Base-by-base conservation (phyloP, 2,797 vertebrate species). In the Pogoniulus pusillus region DNA sequence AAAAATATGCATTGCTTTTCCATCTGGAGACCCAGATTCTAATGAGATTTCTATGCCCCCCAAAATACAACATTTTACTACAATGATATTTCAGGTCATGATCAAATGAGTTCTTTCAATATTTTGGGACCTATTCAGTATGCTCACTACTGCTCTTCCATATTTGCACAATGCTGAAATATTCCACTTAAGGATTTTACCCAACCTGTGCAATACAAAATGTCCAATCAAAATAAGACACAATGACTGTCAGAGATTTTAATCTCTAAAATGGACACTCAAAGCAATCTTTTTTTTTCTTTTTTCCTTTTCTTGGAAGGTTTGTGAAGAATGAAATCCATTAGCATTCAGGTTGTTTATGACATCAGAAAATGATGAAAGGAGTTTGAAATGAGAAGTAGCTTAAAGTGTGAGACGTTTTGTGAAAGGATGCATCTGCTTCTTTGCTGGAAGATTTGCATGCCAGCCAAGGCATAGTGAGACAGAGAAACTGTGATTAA, bases 311-410 rank as follows among this genome's bases (percentile, higher is more conserved):
- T 47, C 20, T 62, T 85, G 11, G 84, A 60, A 82, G 39, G 47
- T 85, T 55, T 82, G 3, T 12, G 82, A 78, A 60, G 5, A 82
- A 41, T 82, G 74, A 93, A 87, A 78, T 47, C 13, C 37, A 94
- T 93, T 93, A 94, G 30, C 75, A 92, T 91, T 94, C 88, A 78
- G 37, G 88, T 92, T 92, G 87, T 95, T 96, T 95, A 92, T 91
- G 85, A 76, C 86, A 85, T 43, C 90, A 60, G 32, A 89, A 93
- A 90, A 86, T 47, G 6, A 85, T 82, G 72, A 85, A 95, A 90
- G 69, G 69, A 47, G n/a, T 82, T 91, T 90, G 51, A 94, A 95
- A 90, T 65, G 7, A 77, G 72, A 90, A 85, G 45, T 71, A 93
- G 55, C 69, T 77, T 85, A 55, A 94, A 89, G 78, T 91, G 90